phyloP scores from a whole-genome alignment of 2,888 invertebrate species.

The Lathronympha strigana region DNA sequence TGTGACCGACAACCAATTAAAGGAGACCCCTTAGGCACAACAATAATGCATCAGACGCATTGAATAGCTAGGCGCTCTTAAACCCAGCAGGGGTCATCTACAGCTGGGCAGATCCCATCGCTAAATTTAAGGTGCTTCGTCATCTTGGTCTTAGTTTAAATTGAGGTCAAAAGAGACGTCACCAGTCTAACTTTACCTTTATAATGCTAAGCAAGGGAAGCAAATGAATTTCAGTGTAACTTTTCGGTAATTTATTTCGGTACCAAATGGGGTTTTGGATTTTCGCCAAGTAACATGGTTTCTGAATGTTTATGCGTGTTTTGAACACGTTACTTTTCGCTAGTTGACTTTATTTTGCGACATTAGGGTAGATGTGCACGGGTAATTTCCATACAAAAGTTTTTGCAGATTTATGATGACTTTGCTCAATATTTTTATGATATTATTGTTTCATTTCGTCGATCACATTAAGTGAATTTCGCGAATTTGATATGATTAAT shows the following conservation, averaged over 20 bases:
- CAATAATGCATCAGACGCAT: conserved; percentile 27
- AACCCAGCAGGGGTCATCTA: conserved; percentile 16
- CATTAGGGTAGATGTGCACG: too few species aligned
- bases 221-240: conserved; percentile 11
- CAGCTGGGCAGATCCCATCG: conserved; percentile 42
- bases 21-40: conserved; percentile 48
- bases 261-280: conserved; percentile 4
- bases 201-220: conserved; percentile 29
- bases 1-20: conserved; percentile 50
- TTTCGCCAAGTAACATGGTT: conserved; percentile 3
- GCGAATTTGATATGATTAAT: too few species aligned
- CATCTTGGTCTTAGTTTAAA: conserved; percentile 55
- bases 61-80: conserved; percentile 9
- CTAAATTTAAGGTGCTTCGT: conserved; percentile 56
- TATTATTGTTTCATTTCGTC: too few species aligned
- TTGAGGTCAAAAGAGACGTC: conserved; percentile 45
- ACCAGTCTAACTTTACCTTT: conserved; percentile 30
- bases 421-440: too few species aligned
- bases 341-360: too few species aligned
- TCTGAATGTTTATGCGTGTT: not conserved
- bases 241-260: conserved; percentile 20
- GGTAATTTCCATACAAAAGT: too few species aligned
- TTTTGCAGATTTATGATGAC: too few species aligned
- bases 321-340: not conserved
- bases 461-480: too few species aligned